Percentiles rank a stretch among this genome's conserved stretches.
Evolutionary conservation across 2,797 vertebrate genomes (phyloP).

Genomic region (Paguma larvata): DNA sequence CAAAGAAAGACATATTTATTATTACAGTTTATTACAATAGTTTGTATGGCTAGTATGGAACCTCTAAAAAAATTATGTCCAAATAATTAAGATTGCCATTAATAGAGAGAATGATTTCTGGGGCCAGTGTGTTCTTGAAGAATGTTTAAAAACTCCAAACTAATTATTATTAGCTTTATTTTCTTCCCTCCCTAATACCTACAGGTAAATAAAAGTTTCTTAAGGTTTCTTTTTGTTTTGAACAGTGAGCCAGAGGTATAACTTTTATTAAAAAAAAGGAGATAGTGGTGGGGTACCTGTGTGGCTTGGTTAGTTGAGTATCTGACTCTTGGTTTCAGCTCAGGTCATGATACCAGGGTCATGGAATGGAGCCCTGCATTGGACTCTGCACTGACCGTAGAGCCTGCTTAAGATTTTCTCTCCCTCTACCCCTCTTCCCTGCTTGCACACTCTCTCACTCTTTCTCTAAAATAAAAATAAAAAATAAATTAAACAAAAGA

Average conservation of each 20-base stretch:
- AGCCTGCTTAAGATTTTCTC: too few species aligned
- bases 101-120: neutral
- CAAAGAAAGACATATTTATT: neutral
- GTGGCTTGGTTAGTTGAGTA: too few species aligned
- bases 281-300: too few species aligned
- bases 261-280: slow-evolving; percentile 35
- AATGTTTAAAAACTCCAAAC: slow-evolving; percentile 38
- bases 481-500: neutral
- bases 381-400: too few species aligned
- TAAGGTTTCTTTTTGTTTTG: neutral
- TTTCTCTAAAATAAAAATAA: too few species aligned
- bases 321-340: too few species aligned
- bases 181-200: neutral
- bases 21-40: neutral
- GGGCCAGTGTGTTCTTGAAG: neutral
- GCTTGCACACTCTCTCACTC: too few species aligned
- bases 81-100: neutral
- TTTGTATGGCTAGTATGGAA: neutral
- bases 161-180: slow-evolving; percentile 25
- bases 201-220: neutral
- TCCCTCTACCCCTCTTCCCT: too few species aligned
- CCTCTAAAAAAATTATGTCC: neutral
- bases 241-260: neutral
- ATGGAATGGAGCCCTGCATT: too few species aligned
- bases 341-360: too few species aligned